These are phyloP conservation scores for Holothuria scabra DNA, from an alignment of 53 echinoderm and acorn worm species.

Conservation along the genomic window DNA sequence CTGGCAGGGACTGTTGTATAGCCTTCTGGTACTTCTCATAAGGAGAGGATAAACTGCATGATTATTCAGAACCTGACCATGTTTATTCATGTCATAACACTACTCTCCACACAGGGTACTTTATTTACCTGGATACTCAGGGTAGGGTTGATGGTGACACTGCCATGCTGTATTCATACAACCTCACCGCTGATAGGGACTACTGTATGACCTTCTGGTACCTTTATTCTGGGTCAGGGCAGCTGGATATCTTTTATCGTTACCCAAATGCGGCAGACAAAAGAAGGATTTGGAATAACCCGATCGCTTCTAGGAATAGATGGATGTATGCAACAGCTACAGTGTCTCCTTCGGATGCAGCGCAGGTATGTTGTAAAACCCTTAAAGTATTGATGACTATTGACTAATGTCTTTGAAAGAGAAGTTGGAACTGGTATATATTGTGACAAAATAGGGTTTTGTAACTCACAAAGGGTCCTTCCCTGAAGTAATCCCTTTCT, in stretches of 20 bases:
- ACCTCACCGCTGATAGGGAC: slow-evolving; percentile 31
- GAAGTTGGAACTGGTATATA: too few relatives aligned
- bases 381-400: too few relatives aligned
- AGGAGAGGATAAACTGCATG: too few relatives aligned
- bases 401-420: too few relatives aligned
- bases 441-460: too few relatives aligned
- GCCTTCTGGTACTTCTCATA: too few relatives aligned
- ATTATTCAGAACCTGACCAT: too few relatives aligned
- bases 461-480: too few relatives aligned
- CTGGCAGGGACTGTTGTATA: too few relatives aligned
- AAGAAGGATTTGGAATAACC: slow-evolving; percentile 18
- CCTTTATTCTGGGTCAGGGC: slow-evolving; percentile 5
- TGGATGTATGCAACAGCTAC: slow-evolving; percentile 28
- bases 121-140: slow-evolving; percentile 69
- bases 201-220: slow-evolving; percentile 81
- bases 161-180: slow-evolving; percentile 50
- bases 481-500: too few relatives aligned
- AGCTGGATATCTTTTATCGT: slow-evolving; percentile 13
- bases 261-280: slow-evolving; percentile 4
- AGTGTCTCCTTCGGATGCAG: slow-evolving; percentile 1
- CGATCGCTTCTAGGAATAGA: background rate
- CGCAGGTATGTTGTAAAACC: slow-evolving; percentile 3
- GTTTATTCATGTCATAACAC: too few relatives aligned
- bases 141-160: slow-evolving; percentile 38
- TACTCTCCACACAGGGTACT: slow-evolving; percentile 63